These are phyloP conservation scores for Eupithecia exiguata DNA, from an alignment of 2,888 invertebrate genomes.

Conservation along the genomic window DNA sequence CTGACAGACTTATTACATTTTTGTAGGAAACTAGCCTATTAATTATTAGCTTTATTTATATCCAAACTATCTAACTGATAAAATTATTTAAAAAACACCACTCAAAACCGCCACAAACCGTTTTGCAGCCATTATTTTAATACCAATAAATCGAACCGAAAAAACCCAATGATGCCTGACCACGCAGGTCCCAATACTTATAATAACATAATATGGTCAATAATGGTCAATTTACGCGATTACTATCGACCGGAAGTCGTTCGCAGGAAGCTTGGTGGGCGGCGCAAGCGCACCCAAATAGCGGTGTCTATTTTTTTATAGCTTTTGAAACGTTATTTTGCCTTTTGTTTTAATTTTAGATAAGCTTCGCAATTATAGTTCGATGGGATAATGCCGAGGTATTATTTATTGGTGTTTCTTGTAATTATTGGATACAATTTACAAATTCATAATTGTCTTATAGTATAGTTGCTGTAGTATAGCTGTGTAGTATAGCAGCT, in stretches of 20 bases:
- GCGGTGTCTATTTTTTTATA: constrained; percentile 40
- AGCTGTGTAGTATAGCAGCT: too few species aligned
- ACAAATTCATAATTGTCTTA: not conserved
- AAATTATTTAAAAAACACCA: constrained; percentile 33
- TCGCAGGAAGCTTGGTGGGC: constrained; percentile 74
- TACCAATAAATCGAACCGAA: constrained; percentile 52
- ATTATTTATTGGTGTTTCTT: constrained; percentile 28
- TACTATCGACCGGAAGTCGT: constrained; percentile 71
- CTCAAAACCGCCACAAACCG: constrained; percentile 18
- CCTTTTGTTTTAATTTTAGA: constrained; percentile 34
- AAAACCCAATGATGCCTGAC: constrained; percentile 74
- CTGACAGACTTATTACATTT: too few species aligned
- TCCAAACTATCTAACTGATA: not conserved
- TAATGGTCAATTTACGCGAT: constrained; percentile 66
- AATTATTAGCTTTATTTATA: not conserved
- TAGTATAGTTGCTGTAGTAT: too few species aligned
- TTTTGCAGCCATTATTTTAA: constrained; percentile 34
- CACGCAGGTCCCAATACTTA: constrained; percentile 55
- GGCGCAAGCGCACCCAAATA: constrained; percentile 65
- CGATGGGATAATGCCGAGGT: constrained; percentile 19
- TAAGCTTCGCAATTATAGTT: constrained; percentile 36
- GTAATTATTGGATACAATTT: constrained; percentile 9
- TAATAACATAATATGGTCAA: constrained; percentile 71
- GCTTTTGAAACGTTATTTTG: constrained; percentile 28
- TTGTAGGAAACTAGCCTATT: not conserved